Percentiles rank a stretch among this genome's conserved stretches.
Evolutionary conservation across 1,140 invertebrate species (phyloP).

Genomic region (Pogonognathellus flavescens): DNA sequence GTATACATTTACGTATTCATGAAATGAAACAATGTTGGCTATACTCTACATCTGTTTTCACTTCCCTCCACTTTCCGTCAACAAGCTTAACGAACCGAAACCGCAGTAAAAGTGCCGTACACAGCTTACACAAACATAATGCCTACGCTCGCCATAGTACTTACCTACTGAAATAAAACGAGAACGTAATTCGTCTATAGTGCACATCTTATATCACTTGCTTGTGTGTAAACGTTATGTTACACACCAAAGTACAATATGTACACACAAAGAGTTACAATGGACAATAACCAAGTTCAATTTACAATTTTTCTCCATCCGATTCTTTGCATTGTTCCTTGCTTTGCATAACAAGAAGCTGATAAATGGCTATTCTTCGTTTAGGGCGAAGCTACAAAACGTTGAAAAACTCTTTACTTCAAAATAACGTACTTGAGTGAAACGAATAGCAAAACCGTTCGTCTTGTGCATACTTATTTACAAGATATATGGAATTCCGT

Average conservation of each 20-base stretch:
- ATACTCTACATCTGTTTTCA: constrained; percentile 30
- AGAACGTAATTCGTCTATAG: background rate
- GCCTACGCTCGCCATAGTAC: background rate
- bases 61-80: constrained; percentile 29
- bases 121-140: background rate
- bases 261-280: background rate
- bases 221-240: background rate
- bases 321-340: background rate
- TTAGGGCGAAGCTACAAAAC: background rate
- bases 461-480: background rate
- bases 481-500: background rate
- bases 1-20: constrained; percentile 14
- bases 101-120: constrained; percentile 10
- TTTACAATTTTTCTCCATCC: constrained; percentile 31
- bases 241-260: too few species aligned
- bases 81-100: constrained; percentile 36
- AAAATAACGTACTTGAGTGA: too few species aligned
- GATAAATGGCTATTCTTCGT: background rate
- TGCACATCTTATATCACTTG: background rate
- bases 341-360: background rate
- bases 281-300: background rate
- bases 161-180: background rate
- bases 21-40: constrained; percentile 19
- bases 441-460: background rate
- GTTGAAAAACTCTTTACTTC: too few species aligned